Evolutionary conservation across 1,140 invertebrate species (phyloP).

Genomic region (Drosophila serrata): DNA sequence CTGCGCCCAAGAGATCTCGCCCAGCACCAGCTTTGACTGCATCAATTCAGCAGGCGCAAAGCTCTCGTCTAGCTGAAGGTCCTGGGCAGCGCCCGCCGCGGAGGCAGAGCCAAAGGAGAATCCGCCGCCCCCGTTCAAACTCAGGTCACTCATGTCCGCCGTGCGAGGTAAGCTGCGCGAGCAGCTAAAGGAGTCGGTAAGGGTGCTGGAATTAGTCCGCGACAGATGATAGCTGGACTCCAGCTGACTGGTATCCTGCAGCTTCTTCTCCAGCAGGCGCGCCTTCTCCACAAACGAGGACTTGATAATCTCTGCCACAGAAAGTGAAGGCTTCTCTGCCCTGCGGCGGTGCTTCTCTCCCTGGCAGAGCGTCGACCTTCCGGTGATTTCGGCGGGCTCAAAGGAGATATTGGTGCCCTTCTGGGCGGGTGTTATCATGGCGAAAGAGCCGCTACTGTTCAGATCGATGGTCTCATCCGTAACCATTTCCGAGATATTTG

Average conservation of each 20-base stretch:
- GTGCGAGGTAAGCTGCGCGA: conserved; percentile 75
- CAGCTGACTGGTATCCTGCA: conserved; percentile 31
- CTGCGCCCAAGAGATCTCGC: conserved; percentile 81
- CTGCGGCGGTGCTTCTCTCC: conserved; percentile 16
- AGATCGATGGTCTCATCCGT: conserved; percentile 78
- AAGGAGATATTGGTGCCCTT: conserved; percentile 67
- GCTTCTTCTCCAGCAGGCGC: conserved; percentile 59
- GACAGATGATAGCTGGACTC: conserved; percentile 17
- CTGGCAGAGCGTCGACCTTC: conserved; percentile 69
- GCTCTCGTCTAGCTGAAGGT: conserved; percentile 52
- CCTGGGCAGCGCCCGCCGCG: conserved; percentile 18
- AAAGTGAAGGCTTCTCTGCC: conserved; percentile 37
- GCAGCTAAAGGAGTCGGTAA: conserved; percentile 51
- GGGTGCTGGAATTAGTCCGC: conserved; percentile 18
- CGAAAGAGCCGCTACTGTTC: conserved; percentile 57
- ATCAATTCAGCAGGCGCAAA: conserved; percentile 77
- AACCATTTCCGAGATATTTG: conserved; percentile 75
- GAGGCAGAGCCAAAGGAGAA: conserved; percentile 68
- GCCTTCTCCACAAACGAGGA: conserved; percentile 75
- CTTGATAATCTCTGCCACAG: conserved; percentile 68
- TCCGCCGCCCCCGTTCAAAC: conserved; percentile 63
- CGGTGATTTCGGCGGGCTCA: conserved; percentile 78
- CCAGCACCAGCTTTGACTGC: conserved; percentile 73
- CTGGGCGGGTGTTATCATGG: conserved; percentile 30
- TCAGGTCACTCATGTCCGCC: conserved; percentile 64